Base-by-base conservation (phyloP, 2,888 invertebrate genomes). In the Steromphala cineraria region DNA sequence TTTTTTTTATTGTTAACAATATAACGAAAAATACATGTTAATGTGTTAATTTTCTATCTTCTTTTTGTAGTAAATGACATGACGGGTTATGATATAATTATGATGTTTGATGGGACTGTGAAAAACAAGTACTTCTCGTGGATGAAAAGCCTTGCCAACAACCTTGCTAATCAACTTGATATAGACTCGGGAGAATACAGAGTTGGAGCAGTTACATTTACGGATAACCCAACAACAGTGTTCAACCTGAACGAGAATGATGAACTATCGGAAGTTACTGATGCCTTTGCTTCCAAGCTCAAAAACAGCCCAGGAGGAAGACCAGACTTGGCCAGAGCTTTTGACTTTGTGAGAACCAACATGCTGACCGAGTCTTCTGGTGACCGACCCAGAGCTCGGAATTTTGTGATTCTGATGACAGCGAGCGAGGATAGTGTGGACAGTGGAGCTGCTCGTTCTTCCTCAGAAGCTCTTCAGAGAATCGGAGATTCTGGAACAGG, bases 261-360 rank as follows among this genome's bases (percentile, higher is more conserved):
- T 53, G 82, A 82, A 67, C 75, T 82, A 53, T 84, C 85, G 81
- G 85, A 87, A 77, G 75, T 84, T n/a, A 40, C 67, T 21, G 62
- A 79, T 24, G 80, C 78, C 4, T 46, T 85, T 19, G 74, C 53
- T n/a, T 21, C 56, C 0, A 56, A 56, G 4, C 7, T 56, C 1
- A n/a, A 56, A 24, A 28, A n/a, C 2, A 52, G 67, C 15, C 67
- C 40, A 0, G 19, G 36, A 0, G 89, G 89, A 4, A 75, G 77
- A 62, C 90, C 90, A 13, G 88, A 91, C 82, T 91, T 89, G 15
- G 90, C 89, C 8, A 71, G 82, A 7, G 91, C 91, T 1, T 84
- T 91, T 19, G 86, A 89, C 52, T 79, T 83, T 74, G 88, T 86
- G 7, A 81, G 89, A 4, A 84, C 79, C 4, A 79, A 79, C 19